Base-by-base conservation (phyloP, 37 sponge, comb jelly and placozoan genomes). In the Chondrosia reniformis region DNA sequence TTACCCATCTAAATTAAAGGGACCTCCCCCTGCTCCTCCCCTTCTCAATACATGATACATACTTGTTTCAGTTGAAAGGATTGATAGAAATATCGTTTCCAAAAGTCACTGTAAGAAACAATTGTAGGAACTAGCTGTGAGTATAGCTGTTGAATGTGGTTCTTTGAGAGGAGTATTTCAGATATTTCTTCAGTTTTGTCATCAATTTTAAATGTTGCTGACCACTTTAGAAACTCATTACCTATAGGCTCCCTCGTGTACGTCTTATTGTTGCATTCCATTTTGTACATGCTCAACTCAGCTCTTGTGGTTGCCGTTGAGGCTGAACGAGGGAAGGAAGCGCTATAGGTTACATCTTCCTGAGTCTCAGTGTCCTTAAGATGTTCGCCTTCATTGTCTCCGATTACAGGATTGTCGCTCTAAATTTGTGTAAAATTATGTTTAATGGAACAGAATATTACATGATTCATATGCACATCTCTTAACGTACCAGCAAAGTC, bases 81-180 rank as follows among this genome's bases (percentile, higher is more conserved):
- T 37, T 82, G 79, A 72, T 73, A 90, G 71, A 85, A 85, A 41
- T 90, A 90, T 31, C 80, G 62, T 24, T 52, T 42, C 91, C 91
- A 90, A 76, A 90, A 90, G 30, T 75, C 46, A 62, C 85, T 83
- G 49, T 90, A 90, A 22, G 91, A 85, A 28, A 85, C 83, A 15
- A 78, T 43, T 1, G 87, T 77, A 4, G 91, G 91, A 19, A 90
- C 91, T 46, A 90, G 76, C 45, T 83, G 83, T 22, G 86, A 40
- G 64, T 90, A 87, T 3, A 85, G 74, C 22, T 52, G 57, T 30
- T 86, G 46, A 10, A 90, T 57, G 54, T 85, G 83, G 9, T 75
- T 54, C 27, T 75, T 81, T 28, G 64, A 52, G 31, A 90, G 82
- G 24, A 90, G 76, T 10, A 90, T 67, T 22, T 58, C 61, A 44